Base-by-base conservation (phyloP, 2,797 vertebrate genomes). In the Crenuchus spilurus region DNA sequence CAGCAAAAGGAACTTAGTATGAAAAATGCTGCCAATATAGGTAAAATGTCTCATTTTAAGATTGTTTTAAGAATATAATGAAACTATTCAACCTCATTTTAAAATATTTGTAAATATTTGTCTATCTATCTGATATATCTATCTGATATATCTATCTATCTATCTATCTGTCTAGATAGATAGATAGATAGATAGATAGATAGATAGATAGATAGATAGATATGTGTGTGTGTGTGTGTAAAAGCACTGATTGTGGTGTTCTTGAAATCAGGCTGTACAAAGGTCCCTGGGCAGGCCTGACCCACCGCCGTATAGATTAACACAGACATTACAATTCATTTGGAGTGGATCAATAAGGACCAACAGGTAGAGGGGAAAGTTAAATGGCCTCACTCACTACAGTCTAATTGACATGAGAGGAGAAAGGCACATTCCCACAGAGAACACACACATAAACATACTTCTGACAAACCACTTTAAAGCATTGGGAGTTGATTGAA, bases 281-380 rank as follows among this genome's bases (percentile, higher is more conserved):
- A 55, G 72, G 57, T 72, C 66, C 72, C 62, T n/a, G 44, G 65
- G 63, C 33, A 67, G 42, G 31, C 52, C 54, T 73, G 71, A 63
- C 41, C 64, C 58, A 9, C 60, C 5, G 72, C 66, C 68, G 71
- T 74, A 72, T 61, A 76, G 76, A 77, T 81, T 74, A 79, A 76
- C 60, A 57, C 49, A 61, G 63, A 76, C 51, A 67, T 75, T 77
- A 55, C 57, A 80, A 83, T 79, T 82, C 69, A 79, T 82, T 74
- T 74, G 74, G 57, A 77, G 54, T 18, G 1, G 65, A 83, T 84
- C 81, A 75, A 84, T 81, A 80, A 42, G 30, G 28, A 75, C 62
- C 82, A 66, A 81, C 72, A 83, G 76, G 74, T 77, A 77, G 72
- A 77, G 72, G 57, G 52, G 74, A 74, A 72, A 73, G 77, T 73